phyloP scores from a whole-genome alignment of 2,113 vertebrate species.

The Coturnix japonica region DNA sequence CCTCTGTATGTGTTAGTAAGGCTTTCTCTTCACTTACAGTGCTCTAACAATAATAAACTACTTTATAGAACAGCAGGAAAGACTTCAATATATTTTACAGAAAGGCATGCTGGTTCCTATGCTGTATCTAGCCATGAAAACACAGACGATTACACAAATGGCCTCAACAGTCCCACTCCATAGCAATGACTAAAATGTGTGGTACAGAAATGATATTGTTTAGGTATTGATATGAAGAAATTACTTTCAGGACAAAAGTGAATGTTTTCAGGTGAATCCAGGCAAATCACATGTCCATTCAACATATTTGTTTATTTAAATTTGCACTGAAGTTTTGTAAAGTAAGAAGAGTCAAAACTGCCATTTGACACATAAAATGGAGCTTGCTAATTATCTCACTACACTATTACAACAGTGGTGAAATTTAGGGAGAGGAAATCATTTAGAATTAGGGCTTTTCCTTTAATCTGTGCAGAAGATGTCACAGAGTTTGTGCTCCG shows the following conservation, averaged over 20 bases:
- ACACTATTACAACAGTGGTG: background rate
- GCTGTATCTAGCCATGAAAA: background rate
- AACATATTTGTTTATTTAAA: background rate
- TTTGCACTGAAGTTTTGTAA: background rate
- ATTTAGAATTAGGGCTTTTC: accelerated
- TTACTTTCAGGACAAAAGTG: background rate
- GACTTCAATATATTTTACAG: background rate
- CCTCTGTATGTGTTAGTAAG: slow-evolving; percentile 1
- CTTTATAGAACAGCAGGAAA: slow-evolving; percentile 12
- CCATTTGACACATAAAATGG: background rate
- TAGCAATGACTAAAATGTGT: background rate
- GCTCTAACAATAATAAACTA: background rate
- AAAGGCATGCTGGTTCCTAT: background rate
- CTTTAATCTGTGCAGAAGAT: background rate
- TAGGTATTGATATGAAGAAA: background rate
- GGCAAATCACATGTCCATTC: background rate
- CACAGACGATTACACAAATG: background rate
- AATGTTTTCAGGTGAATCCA: background rate
- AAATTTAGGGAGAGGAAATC: background rate
- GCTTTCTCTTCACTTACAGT: background rate
- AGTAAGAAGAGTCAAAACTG: background rate
- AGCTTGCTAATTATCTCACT: background rate
- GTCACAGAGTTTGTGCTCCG: background rate
- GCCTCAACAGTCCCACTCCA: background rate
- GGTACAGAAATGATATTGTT: background rate